Conservation (phyloP, 2,797 vertebrate genomes). For the Sebastes matsubarae region DNA sequence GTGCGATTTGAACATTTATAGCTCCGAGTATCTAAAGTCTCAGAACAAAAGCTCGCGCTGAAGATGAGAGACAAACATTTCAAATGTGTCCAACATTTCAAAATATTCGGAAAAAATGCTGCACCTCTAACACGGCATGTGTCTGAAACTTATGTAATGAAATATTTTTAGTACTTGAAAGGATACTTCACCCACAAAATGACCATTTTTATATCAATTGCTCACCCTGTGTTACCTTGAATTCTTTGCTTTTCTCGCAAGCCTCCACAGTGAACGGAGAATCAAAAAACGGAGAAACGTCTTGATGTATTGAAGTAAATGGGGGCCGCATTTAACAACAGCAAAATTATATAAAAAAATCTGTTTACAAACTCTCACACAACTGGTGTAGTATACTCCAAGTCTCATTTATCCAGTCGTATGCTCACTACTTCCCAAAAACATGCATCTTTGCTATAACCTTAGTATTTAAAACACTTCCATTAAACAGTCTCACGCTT, state of each 20-base stretch:
- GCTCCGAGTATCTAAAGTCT: conserved; percentile 11
- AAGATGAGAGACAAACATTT: conserved; percentile 21
- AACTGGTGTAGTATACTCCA: no score
- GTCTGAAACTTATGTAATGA: neutral
- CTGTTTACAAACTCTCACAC: no score
- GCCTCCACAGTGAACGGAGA: no score
- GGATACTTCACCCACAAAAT: neutral
- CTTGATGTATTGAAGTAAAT: no score
- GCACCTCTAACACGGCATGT: neutral
- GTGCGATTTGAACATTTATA: conserved; percentile 38
- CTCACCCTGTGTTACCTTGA: neutral
- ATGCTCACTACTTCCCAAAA: no score
- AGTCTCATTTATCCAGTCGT: no score
- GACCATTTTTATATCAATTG: neutral
- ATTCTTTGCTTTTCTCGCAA: neutral
- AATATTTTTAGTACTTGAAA: neutral
- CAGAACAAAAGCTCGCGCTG: conserved; percentile 7
- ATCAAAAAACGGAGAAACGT: no score
- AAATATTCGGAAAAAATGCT: neutral
- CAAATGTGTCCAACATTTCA: conserved; percentile 4
- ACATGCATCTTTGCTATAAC: no score
- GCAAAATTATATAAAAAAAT: no score
- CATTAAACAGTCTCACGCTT: no score
- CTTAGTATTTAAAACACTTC: no score
- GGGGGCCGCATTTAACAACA: no score